Conservation (phyloP, 2,888 invertebrate species). For the Coenonympha arcania region DNA sequence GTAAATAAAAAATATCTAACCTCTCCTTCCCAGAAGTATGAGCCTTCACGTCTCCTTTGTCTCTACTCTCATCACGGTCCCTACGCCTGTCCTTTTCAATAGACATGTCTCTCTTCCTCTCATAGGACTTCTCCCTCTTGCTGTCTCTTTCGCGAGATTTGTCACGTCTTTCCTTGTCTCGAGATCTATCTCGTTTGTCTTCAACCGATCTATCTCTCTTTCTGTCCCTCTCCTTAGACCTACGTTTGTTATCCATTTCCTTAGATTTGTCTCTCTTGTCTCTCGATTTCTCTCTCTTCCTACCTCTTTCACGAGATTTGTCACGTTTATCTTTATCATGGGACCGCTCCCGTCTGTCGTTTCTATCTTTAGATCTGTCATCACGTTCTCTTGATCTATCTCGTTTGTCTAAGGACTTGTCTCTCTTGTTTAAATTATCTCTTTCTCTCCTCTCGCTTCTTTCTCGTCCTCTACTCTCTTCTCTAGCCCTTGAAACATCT, state of each 20-base stretch:
- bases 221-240: constrained; percentile 23
- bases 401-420: constrained; percentile 20
- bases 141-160: constrained; percentile 20
- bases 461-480: constrained; percentile 9
- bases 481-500: constrained; percentile 12
- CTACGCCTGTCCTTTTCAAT: background rate
- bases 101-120: background rate
- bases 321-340: background rate
- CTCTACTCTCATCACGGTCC: constrained; percentile 16
- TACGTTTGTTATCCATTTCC: constrained; percentile 12
- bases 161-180: constrained; percentile 23
- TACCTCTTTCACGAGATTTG: background rate
- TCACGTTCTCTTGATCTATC: constrained; percentile 26
- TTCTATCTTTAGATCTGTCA: constrained; percentile 9
- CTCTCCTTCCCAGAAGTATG: constrained; percentile 6
- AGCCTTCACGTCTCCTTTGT: constrained; percentile 1
- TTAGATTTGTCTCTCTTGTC: constrained; percentile 6
- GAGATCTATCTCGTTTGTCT: constrained; percentile 15
- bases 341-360: background rate
- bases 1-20: background rate
- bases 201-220: constrained; percentile 8
- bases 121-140: background rate
- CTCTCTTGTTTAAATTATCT: constrained; percentile 22
- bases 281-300: constrained; percentile 20
- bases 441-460: constrained; percentile 15